Conservation (phyloP, 2,888 invertebrate species). For the Macaria notata region DNA sequence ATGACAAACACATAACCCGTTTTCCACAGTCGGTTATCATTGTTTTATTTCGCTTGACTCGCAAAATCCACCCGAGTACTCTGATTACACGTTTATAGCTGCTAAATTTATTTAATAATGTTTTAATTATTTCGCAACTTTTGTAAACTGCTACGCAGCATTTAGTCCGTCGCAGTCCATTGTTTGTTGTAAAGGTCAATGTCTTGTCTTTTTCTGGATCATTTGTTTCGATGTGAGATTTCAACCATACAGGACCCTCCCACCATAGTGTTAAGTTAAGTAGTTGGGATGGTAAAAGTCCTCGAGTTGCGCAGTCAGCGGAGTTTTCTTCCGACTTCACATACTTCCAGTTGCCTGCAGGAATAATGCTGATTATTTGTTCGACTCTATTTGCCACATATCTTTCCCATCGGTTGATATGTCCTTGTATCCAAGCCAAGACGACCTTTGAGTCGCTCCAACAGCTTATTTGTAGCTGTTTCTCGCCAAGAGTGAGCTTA, state of each 20-base stretch:
- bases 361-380: constrained; percentile 16
- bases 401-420: constrained; percentile 26
- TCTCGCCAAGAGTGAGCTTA: neutral
- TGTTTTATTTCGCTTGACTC: too few species aligned
- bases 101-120: too few species aligned
- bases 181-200: too few species aligned
- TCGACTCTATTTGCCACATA: constrained; percentile 31
- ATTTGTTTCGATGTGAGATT: too few species aligned
- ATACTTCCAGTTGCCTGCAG: constrained; percentile 10
- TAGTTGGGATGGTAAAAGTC: constrained; percentile 15
- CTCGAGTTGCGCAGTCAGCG: constrained; percentile 27
- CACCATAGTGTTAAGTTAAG: constrained; percentile 23
- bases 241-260: constrained; percentile 16
- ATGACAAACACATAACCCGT: too few species aligned
- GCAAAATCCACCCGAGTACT: too few species aligned
- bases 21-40: too few species aligned
- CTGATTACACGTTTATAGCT: too few species aligned
- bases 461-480: constrained; percentile 19
- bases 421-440: constrained; percentile 29
- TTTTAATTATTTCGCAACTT: too few species aligned
- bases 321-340: constrained; percentile 28
- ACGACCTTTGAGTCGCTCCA: constrained; percentile 31
- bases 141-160: too few species aligned
- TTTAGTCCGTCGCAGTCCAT: too few species aligned
- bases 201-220: too few species aligned